These are phyloP conservation scores for Terebella lapidaria DNA, from an alignment of 2,888 invertebrate species.

Conservation along the genomic window DNA sequence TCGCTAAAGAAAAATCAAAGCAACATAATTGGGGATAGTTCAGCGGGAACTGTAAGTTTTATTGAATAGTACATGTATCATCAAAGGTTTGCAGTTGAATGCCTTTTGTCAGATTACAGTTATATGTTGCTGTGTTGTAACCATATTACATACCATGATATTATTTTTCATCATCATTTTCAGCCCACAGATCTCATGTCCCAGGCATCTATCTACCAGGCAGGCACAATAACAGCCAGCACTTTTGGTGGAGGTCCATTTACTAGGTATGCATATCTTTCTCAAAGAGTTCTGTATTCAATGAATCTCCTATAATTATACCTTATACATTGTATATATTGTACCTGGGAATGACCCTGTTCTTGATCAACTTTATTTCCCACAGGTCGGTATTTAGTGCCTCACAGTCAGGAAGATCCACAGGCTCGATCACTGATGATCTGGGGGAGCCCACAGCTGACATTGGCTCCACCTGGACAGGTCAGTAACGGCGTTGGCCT, in stretches of 20 bases:
- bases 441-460: slow-evolving; percentile 32
- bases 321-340: no score
- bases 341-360: no score
- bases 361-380: no score
- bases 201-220: slow-evolving; percentile 41
- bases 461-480: slow-evolving; percentile 34
- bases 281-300: no score
- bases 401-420: slow-evolving; percentile 41
- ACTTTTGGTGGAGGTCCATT: slow-evolving; percentile 50
- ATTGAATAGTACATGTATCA: no score
- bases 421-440: slow-evolving; percentile 33
- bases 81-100: no score
- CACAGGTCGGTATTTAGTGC: slow-evolving; percentile 49
- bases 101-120: no score
- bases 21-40: slow-evolving; percentile 41
- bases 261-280: slow-evolving; percentile 43
- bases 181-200: slow-evolving; percentile 50
- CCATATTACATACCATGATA: no score
- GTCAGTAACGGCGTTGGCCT: no score
- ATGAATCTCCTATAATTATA: no score
- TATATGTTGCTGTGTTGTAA: no score
- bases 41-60: slow-evolving; percentile 42
- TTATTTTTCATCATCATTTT: no score
- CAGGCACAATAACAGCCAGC: slow-evolving; percentile 44
- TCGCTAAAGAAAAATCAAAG: slow-evolving; percentile 40